Evolutionary conservation across 2,113 vertebrate species (phyloP), one percentile per base, ranked within the genome.

Genomic region (Lampris megalopsis): DNA sequence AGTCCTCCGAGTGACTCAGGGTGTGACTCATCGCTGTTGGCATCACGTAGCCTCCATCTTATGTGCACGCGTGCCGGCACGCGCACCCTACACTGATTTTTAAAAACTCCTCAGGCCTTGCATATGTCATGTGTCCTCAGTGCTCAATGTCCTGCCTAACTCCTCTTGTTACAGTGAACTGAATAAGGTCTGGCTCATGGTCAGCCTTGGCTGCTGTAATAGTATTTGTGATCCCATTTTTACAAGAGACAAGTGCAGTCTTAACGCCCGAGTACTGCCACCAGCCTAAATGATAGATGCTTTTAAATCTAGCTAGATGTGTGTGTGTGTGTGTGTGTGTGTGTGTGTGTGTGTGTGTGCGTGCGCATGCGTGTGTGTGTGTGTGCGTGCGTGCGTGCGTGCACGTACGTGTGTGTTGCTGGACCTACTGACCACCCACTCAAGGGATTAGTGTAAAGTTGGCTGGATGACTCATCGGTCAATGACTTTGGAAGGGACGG

Each of bases 1-100:
- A 71, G 54, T 66, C 68, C 48, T 73, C 60, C 65, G 66, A 67
- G 72, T 91, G 90, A 92, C 77, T 92, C 80, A 89, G 83, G 79
- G 71, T 73, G 81, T 92, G 92, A 94, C 85, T 93, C 93, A 93
- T 67, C 80, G 73, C 74, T 73, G 81, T 75, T 84, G 80, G 74
- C 71, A 68, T 57, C 63, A 71, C 45, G 37, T 37, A 24, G 50
- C 75, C 74, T 77, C 76, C 73, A 63, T 73, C 62, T 79, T 59
- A 79, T 63, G 79, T 71, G 77, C 74, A 71, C 54, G 81, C 79
- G 62, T 72, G 74, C 77, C 67, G 54, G 75, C 68, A 76, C 63
- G 71, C 82, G 73, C 50, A 59, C 36, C 56, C 52, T 62, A 69
- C 54, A 78, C 80, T 64, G 66, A 63, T 43, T 63, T 50, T 75